A percentile compares a stretch with the other conserved stretches of the same genome.
These are phyloP conservation scores for Acanthosoma haemorrhoidale DNA, from an alignment of 2,888 invertebrate species.

Conservation along the genomic window DNA sequence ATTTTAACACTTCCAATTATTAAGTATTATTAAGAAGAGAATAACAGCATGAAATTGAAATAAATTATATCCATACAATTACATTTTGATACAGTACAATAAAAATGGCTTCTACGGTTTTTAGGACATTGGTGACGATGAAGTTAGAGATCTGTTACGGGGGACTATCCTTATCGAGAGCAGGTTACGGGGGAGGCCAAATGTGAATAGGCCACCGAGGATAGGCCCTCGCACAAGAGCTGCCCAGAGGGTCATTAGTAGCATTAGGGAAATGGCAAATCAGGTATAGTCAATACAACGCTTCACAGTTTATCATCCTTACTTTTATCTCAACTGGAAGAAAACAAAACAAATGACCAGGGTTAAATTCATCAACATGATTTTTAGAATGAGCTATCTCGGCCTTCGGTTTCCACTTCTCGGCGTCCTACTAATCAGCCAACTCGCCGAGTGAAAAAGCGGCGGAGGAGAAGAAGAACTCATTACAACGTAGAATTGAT, in stretches of 20 bases:
- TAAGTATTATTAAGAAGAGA: too few species aligned
- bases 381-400: conserved; percentile 39
- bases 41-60: background rate
- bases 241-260: conserved; percentile 32
- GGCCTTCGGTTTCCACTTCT: conserved; percentile 47
- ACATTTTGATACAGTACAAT: background rate
- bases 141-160: conserved; percentile 50
- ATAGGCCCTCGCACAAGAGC: conserved; percentile 31
- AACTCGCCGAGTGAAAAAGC: background rate
- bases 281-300: conserved; percentile 15
- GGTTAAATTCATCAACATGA: background rate
- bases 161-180: conserved; percentile 46
- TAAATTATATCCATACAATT: background rate
- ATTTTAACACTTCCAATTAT: too few species aligned
- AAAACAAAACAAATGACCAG: background rate
- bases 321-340: background rate
- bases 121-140: conserved; percentile 45
- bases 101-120: background rate
- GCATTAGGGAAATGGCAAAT: conserved; percentile 24
- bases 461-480: conserved; percentile 27
- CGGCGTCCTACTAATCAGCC: background rate
- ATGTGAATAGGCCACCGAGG: background rate
- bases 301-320: background rate
- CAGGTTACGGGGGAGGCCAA: conserved; percentile 44
- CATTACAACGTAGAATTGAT: conserved; percentile 37